Percentiles rank a stretch among this genome's conserved stretches.
phyloP scores from a whole-genome alignment of 2,797 vertebrate genomes.

The Chloroceryle amazona region DNA sequence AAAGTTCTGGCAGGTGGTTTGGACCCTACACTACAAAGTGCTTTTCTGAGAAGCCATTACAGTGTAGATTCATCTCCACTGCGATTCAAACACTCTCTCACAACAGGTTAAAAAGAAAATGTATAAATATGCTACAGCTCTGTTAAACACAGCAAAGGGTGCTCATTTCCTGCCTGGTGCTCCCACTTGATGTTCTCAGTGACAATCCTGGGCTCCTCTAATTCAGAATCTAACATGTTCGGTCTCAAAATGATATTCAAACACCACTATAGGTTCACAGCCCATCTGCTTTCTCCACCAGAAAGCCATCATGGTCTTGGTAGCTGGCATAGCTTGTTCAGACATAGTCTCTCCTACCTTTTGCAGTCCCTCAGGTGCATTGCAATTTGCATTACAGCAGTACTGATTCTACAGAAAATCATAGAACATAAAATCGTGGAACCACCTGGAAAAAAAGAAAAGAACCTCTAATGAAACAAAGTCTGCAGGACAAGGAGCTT shows the following conservation, averaged over 20 bases:
- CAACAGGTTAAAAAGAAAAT: neutral
- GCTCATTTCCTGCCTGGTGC: neutral
- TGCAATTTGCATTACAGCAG: neutral
- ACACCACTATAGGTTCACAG: neutral
- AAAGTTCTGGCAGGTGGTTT: neutral
- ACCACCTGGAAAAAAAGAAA: neutral
- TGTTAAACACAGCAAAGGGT: neutral
- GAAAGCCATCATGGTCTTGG: neutral
- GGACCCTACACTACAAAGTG: neutral
- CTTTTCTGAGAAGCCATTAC: neutral
- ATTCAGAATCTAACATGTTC: neutral
- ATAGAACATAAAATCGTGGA: neutral
- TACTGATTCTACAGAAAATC: neutral
- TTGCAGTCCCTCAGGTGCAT: neutral
- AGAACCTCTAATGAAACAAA: neutral
- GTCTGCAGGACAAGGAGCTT: neutral
- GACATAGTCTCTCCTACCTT: neutral
- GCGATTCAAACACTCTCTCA: neutral
- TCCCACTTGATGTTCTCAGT: neutral
- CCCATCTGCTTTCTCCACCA: neutral
- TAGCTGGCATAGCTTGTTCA: neutral
- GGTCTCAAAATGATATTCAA: neutral
- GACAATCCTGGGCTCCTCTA: neutral
- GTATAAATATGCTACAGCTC: rapidly evolving
- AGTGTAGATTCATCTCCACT: neutral